Conservation (phyloP, 2,888 invertebrate genomes). For the Chymomyza procnemis region DNA sequence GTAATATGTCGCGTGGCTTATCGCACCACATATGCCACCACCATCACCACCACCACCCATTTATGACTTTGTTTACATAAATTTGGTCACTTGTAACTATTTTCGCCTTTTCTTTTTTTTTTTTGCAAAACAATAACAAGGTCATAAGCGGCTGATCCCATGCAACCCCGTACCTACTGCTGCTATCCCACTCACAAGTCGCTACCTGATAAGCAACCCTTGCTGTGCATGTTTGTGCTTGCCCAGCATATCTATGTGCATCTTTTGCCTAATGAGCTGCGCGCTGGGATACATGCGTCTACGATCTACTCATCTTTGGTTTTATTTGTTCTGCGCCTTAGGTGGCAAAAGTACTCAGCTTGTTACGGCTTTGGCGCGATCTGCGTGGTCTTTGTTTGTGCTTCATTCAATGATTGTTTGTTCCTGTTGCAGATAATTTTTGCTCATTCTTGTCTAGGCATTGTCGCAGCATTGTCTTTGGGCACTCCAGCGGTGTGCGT, state of each 20-base stretch:
- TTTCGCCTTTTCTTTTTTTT: not conserved
- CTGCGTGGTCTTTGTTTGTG: constrained; percentile 44
- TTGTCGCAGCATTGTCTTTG: constrained; percentile 32
- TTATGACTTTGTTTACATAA: constrained; percentile 64
- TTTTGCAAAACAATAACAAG: constrained; percentile 62
- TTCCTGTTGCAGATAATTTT: constrained; percentile 45
- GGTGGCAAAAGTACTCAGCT: constrained; percentile 44
- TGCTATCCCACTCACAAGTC: constrained; percentile 4
- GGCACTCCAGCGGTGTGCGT: not conserved
- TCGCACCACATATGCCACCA: constrained; percentile 38
- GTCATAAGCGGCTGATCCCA: constrained; percentile 37
- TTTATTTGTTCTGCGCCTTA: constrained; percentile 34
- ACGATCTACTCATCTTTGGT: not conserved
- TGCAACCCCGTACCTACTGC: constrained; percentile 23
- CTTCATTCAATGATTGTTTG: constrained; percentile 61
- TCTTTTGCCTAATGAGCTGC: constrained; percentile 22
- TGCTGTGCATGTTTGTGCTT: constrained; percentile 55
- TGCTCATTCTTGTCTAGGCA: constrained; percentile 7
- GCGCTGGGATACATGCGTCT: not conserved
- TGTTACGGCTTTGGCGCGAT: not conserved
- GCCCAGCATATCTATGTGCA: constrained; percentile 37
- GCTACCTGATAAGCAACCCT: constrained; percentile 22
- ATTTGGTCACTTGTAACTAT: constrained; percentile 14
- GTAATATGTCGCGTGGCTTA: not conserved
- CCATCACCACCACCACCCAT: too few relatives aligned